A percentile compares a stretch with the other conserved stretches of the same genome.
Conservation (phyloP, 2,797 vertebrate genomes). For the Columba guinea region DNA sequence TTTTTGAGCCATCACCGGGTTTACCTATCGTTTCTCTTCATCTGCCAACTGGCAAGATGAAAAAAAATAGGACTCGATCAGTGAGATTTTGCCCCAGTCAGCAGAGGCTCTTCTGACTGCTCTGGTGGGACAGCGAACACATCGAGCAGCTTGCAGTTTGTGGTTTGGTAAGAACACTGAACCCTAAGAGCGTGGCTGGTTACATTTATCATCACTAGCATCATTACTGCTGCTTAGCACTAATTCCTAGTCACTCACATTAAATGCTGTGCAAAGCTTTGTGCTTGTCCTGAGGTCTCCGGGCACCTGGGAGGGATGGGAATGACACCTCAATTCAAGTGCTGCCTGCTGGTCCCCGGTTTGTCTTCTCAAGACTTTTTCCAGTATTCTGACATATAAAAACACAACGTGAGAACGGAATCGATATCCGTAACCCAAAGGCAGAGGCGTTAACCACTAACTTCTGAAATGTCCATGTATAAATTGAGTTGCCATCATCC, state of each 20-base stretch:
- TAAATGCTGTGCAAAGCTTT: background rate
- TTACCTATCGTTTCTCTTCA: background rate
- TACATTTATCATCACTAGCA: background rate
- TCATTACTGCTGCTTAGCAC: background rate
- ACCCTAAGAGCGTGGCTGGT: background rate
- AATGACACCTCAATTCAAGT: background rate
- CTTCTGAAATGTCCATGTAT: conserved; percentile 50
- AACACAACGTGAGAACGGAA: conserved; percentile 67
- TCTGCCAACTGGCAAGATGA: background rate
- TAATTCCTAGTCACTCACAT: background rate
- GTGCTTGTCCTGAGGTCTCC: background rate
- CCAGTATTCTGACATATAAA: background rate
- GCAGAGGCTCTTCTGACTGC: background rate
- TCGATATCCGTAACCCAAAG: conserved; percentile 59
- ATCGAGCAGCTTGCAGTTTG: background rate
- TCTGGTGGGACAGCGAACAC: background rate
- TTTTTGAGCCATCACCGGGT: background rate
- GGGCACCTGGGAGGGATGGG: background rate
- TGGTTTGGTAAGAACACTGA: background rate
- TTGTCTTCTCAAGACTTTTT: background rate
- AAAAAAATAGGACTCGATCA: background rate
- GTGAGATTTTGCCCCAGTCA: background rate
- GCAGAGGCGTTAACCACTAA: conserved; percentile 74
- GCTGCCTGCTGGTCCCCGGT: background rate
- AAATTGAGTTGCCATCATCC: conserved; percentile 1